Base-by-base conservation (phyloP, 2,113 vertebrate genomes). In the Misgurnus anguillicaudatus region DNA sequence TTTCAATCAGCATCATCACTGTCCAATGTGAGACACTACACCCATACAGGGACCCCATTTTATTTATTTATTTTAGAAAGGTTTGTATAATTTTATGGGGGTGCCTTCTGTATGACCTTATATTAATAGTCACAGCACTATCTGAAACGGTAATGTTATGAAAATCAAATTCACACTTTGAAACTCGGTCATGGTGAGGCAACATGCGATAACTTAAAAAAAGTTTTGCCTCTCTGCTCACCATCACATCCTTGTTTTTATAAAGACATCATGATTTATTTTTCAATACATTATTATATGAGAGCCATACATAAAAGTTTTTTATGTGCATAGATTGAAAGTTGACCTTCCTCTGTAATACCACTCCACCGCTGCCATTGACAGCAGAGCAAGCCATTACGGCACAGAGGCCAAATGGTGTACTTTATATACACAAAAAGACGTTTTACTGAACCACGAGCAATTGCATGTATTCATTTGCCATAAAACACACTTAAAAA, bases 401-500 rank as follows among this genome's bases (percentile, higher is more conserved):
- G 0, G 39, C 39, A 45, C 24, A 61, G n/a, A 42, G 19, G 45
- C 38, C 4, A 73, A 73, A 61, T 73, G 39, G 71, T 8, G 19
- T 48, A 16, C 60, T 73, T 61, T 17, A 41, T 39, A 2, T 47
- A 74, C 39, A 42, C 21, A 62, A 74, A 57, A 71, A 74, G 8
- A 47, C 19, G 47, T 45, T 17, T 16, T 16, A 31, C 21, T 74
- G 57, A 45, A 62, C 57, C 61, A 47, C 41, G 21, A 47, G 21
- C 13, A 6, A 61, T 74, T 57, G 62, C 45, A 74, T 62, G 57
- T 62, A 61, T 36, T 74, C 8, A 45, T 48, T 74, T 36, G 9
- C 72, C 39, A 74, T 62, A 62, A 74, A 74, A 47, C 41, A 36
- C 0, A n/a, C 41, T 88, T 83, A 84, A 84, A 84, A 73, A 78